Percentiles rank a stretch among this genome's conserved stretches.
Evolutionary conservation across 2,113 vertebrate species (phyloP).

Genomic region (Neodon shergylaensis): DNA sequence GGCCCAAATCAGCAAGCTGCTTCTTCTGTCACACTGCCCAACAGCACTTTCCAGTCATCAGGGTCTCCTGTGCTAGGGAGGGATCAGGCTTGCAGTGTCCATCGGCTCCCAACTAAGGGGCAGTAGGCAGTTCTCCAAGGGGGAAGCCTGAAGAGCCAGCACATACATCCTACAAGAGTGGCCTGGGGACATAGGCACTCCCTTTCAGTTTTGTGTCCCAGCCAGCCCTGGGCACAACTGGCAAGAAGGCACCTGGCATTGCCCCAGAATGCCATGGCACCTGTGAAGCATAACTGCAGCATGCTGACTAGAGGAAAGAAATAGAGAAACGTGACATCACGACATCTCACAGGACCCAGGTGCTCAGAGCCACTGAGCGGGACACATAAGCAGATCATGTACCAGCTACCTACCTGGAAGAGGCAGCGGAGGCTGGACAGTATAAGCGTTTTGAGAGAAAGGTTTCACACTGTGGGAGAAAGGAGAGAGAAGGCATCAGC

Average conservation of each 20-base stretch:
- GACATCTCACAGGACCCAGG: background rate
- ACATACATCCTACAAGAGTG: fast-evolving
- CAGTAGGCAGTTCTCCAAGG: background rate
- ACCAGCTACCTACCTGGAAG: conserved; percentile 90
- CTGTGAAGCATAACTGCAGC: background rate
- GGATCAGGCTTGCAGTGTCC: background rate
- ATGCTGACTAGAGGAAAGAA: no score
- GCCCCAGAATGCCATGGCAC: fast-evolving
- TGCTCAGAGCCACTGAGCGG: background rate
- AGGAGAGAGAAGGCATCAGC: background rate
- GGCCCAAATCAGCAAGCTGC: background rate
- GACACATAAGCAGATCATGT: background rate
- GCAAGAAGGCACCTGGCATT: background rate
- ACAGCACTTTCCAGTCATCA: background rate
- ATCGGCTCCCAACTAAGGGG: background rate
- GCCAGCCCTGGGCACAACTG: background rate
- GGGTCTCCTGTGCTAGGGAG: background rate
- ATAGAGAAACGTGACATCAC: fast-evolving
- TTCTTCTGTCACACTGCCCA: background rate
- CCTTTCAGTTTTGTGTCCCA: background rate
- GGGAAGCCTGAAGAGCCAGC: background rate
- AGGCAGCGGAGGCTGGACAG: conserved; percentile 91
- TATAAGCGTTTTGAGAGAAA: conserved; percentile 94
- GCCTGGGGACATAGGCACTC: background rate
- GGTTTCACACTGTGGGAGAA: conserved; percentile 92